These are phyloP conservation scores for Trematocara nigrifrons DNA, from an alignment of 2,113 vertebrate genomes.

Conservation along the genomic window DNA sequence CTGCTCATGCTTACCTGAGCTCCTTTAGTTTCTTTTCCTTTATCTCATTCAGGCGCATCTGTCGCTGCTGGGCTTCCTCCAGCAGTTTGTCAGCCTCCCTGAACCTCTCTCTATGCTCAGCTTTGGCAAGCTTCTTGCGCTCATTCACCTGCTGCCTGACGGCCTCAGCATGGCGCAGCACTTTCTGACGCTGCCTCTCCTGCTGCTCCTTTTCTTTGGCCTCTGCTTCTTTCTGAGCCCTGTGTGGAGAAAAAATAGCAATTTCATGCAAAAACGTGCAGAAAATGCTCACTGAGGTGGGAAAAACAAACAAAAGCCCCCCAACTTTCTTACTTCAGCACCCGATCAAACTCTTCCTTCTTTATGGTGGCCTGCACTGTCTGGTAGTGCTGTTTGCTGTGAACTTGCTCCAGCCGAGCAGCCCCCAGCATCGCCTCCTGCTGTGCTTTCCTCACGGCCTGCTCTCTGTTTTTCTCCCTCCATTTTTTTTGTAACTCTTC, in stretches of 20 bases:
- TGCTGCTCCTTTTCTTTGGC: conserved; percentile 71
- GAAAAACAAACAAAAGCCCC: background rate
- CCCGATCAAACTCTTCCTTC: conserved; percentile 78
- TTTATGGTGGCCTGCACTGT: conserved; percentile 77
- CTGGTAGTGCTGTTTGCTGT: conserved; percentile 74
- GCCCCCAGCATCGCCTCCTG: conserved; percentile 60
- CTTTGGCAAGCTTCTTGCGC: conserved; percentile 60
- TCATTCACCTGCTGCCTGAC: conserved; percentile 80
- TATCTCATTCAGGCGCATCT: conserved; percentile 69
- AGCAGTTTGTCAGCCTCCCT: conserved; percentile 68
- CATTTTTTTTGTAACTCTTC: conserved; percentile 79
- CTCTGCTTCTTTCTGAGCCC: conserved; percentile 69
- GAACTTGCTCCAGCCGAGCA: conserved; percentile 76
- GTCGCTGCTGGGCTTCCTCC: conserved; percentile 71
- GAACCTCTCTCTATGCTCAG: conserved; percentile 56
- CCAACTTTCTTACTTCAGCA: conserved; percentile 73
- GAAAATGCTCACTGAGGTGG: background rate
- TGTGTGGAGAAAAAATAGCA: conserved; percentile 20
- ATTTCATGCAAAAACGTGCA: background rate
- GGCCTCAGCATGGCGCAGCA: conserved; percentile 44
- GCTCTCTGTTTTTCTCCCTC: conserved; percentile 79
- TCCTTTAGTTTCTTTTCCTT: conserved; percentile 82
- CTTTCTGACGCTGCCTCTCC: conserved; percentile 51
- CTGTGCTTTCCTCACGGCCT: conserved; percentile 42
- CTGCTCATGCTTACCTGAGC: conserved; percentile 79